Conservation (phyloP, 2,888 invertebrate genomes). For the Gymnoscelis rufifasciata region DNA sequence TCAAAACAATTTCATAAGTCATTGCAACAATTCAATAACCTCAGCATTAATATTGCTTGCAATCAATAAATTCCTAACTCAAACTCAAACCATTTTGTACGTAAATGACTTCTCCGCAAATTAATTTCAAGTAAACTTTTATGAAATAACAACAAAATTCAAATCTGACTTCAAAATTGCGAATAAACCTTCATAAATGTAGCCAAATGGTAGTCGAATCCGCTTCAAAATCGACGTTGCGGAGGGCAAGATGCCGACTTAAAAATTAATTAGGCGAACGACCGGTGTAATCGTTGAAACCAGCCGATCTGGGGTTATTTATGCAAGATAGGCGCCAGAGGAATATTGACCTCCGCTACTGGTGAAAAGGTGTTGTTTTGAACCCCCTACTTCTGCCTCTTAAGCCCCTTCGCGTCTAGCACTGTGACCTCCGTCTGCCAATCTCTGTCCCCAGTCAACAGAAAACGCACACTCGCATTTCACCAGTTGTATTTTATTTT, state of each 20-base stretch:
- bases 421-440: constrained; percentile 42
- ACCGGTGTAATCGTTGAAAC: constrained; percentile 73
- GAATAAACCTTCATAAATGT: constrained; percentile 50
- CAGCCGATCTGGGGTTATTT: constrained; percentile 63
- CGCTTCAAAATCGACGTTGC: constrained; percentile 58
- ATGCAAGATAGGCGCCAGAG: constrained; percentile 41
- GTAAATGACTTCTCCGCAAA: constrained; percentile 30
- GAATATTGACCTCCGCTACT: constrained; percentile 49
- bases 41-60: constrained; percentile 10
- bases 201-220: constrained; percentile 65
- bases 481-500: constrained; percentile 54
- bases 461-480: constrained; percentile 56
- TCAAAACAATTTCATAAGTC: constrained; percentile 5
- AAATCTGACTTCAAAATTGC: constrained; percentile 44
- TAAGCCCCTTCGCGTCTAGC: constrained; percentile 39
- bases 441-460: constrained; percentile 52
- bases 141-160: constrained; percentile 43
- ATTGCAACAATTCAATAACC: constrained; percentile 12
- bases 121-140: constrained; percentile 42
- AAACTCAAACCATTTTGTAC: constrained; percentile 15
- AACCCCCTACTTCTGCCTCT: constrained; percentile 35
- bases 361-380: constrained; percentile 49
- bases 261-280: constrained; percentile 79
- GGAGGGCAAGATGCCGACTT: constrained; percentile 66
- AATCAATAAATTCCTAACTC: constrained; percentile 20